phyloP scores from a whole-genome alignment of 2,797 vertebrate genomes.

The Gadopsis marmoratus region DNA sequence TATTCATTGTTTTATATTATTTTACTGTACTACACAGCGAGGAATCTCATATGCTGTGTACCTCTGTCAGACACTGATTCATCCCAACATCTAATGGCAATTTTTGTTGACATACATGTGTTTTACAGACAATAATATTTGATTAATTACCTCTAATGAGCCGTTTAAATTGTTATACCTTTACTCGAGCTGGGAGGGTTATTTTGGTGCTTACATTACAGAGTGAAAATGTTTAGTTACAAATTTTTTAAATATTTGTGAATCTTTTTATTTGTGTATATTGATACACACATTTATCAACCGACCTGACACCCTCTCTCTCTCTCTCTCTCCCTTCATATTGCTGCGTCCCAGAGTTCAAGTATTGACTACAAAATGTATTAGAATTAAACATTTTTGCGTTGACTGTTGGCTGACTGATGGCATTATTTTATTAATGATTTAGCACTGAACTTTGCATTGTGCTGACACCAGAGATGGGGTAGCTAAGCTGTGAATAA shows the following conservation, averaged over 20 bases:
- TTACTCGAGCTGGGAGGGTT: background rate
- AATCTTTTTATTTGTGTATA: conserved; percentile 2
- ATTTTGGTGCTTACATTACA: background rate
- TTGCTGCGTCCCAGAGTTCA: conserved; percentile 47
- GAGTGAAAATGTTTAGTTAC: background rate
- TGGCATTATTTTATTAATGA: conserved; percentile 87
- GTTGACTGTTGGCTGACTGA: conserved; percentile 77
- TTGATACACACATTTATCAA: conserved; percentile 9
- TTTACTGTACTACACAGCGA: background rate
- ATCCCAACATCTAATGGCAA: background rate
- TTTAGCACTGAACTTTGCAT: conserved; percentile 87
- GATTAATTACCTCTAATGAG: background rate
- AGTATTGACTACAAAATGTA: conserved; percentile 71
- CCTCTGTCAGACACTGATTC: background rate
- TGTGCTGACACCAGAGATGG: conserved; percentile 87
- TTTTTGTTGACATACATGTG: background rate
- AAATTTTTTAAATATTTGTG: background rate
- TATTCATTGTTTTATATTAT: background rate
- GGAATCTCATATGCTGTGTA: background rate
- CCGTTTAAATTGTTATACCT: background rate
- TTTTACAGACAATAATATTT: background rate
- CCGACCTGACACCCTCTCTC: background rate
- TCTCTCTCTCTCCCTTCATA: background rate
- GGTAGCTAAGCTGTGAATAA: conserved; percentile 86
- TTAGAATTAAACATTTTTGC: conserved; percentile 75